phyloP scores from a whole-genome alignment of 2,888 invertebrate genomes.

The Galerucella nymphaeae region DNA sequence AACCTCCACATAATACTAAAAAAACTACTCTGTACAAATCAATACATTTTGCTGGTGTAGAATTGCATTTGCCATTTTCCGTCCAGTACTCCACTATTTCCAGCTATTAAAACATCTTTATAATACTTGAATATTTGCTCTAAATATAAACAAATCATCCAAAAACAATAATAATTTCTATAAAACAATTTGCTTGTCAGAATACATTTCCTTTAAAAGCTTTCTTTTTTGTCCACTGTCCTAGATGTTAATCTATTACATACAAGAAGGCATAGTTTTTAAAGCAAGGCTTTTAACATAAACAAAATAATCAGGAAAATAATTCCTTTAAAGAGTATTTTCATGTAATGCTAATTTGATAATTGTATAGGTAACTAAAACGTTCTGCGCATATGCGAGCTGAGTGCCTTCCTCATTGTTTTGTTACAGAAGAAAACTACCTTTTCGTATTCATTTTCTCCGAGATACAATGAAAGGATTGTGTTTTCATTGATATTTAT shows the following conservation, averaged over 20 bases:
- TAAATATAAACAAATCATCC: not conserved
- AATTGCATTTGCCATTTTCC: conserved; percentile 27
- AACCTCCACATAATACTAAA: conserved; percentile 20
- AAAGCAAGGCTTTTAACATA: not conserved
- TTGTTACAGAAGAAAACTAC: conserved; percentile 3
- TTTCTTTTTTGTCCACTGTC: not conserved
- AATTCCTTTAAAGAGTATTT: not conserved
- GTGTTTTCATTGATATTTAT: conserved; percentile 1
- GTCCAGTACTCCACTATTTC: not conserved
- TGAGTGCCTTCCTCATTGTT: conserved; percentile 16
- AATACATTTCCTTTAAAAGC: not conserved
- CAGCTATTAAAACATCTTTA: not conserved
- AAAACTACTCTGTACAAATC: conserved; percentile 25
- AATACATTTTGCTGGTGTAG: conserved; percentile 27
- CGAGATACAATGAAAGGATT: not conserved
- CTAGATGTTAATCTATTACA: not conserved
- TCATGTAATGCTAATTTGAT: not conserved
- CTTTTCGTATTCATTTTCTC: not conserved
- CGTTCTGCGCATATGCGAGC: conserved; percentile 1
- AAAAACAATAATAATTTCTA: not conserved
- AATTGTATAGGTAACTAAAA: not conserved
- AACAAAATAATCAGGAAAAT: not conserved
- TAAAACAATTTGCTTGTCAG: not conserved
- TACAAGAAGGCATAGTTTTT: not conserved
- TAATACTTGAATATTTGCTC: too few species aligned